phyloP scores from a whole-genome alignment of 2,113 vertebrate genomes.

The Rostratula benghalensis region DNA sequence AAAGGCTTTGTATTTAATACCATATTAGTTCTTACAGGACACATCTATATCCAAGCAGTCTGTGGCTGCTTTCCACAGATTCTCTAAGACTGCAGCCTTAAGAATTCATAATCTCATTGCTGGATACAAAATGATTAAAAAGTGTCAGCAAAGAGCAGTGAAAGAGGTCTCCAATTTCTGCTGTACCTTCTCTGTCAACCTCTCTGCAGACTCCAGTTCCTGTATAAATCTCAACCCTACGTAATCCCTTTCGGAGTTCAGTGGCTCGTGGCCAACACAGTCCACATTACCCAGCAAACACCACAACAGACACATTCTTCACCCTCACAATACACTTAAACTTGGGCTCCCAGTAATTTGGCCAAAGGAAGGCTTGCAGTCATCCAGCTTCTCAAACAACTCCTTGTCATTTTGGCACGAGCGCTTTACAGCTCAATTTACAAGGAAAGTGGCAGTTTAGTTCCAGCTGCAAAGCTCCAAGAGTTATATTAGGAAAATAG shows the following conservation, averaged over 20 bases:
- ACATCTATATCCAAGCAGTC: neutral
- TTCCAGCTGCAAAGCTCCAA: slow-evolving; percentile 53
- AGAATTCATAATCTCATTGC: neutral
- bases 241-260: neutral
- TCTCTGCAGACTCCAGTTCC: neutral
- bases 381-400: slow-evolving; percentile 52
- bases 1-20: neutral
- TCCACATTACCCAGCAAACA: neutral
- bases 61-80: neutral
- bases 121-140: slow-evolving; percentile 30
- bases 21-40: neutral
- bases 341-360: slow-evolving; percentile 24
- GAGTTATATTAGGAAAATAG: slow-evolving; percentile 58
- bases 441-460: slow-evolving; percentile 34
- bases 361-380: slow-evolving; percentile 47
- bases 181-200: slow-evolving; percentile 19
- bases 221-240: slow-evolving; percentile 19
- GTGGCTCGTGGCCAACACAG: slow-evolving; percentile 14
- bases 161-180: slow-evolving; percentile 49
- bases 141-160: neutral
- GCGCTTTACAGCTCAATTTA: slow-evolving; percentile 61
- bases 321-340: slow-evolving; percentile 34
- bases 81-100: neutral
- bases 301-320: slow-evolving; percentile 47
- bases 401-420: slow-evolving; percentile 57